Base-by-base conservation (phyloP, 1,140 invertebrate species). In the Lordiphosa stackelbergi region DNA sequence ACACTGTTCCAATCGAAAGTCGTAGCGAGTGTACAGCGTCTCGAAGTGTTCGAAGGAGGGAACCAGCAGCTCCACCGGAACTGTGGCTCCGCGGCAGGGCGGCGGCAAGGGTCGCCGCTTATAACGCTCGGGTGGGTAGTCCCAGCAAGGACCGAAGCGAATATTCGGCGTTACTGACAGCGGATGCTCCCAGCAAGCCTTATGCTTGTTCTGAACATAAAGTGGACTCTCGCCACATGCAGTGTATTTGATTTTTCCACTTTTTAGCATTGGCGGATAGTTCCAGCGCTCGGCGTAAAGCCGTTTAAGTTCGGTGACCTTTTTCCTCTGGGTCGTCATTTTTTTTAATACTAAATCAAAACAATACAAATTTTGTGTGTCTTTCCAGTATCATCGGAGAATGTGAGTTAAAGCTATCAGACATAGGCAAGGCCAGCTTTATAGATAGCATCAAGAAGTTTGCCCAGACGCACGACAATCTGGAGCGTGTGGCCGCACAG, bases 341-440 rank as follows among this genome's bases (percentile, higher is more conserved):
- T 2, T 62, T 24, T 19, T n/a, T 12, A n/a, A 57, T 61, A 42
- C 46, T 31, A 28, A 12, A 12, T 9, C 19, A 37, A 6, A 5
- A 9, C 11, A 1, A 69, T 36, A 38, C 16, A 10, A 28, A 35
- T 34, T 68, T 57, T 58, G 11, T 68, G 43, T 53, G 10, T 31
- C 19, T 31, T 53, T 85, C 28, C 47, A 88, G 85, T 59, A 84
- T 91, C 28, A 47, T 91, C 10, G 69, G 84, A 10, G 71, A 89
- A 78, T 88, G 88, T 58, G 69, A 88, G 19, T 83, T 90, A 36
- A 66, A 88, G 40, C 28, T 89, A 12, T 69, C 81, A 5, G 74
- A 91, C 41, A 85, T 92, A 12, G 91, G 91, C 13, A 88, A 75
- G 5, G 56, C 85, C 4, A 13, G 55, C 2, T 92, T 91, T 68